Percentiles rank a stretch among this genome's conserved stretches.
These are phyloP conservation scores for Noctua pronuba DNA, from an alignment of 2,888 invertebrate species.

Conservation along the genomic window DNA sequence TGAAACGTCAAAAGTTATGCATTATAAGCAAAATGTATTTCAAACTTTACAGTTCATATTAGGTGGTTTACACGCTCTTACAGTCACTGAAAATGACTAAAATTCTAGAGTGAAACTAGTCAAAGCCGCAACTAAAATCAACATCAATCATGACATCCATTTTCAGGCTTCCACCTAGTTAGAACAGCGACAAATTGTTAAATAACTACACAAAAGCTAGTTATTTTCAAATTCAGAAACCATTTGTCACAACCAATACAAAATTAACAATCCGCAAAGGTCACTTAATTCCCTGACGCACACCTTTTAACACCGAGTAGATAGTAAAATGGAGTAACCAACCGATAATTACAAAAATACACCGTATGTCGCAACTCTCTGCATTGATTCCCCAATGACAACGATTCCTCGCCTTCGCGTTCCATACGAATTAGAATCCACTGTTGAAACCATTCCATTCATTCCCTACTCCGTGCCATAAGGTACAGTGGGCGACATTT, in stretches of 20 bases:
- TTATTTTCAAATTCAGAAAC: conserved; percentile 56
- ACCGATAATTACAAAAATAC: neutral
- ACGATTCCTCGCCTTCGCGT: neutral
- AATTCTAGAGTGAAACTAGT: neutral
- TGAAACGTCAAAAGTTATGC: too few species aligned
- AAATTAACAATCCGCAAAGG: conserved; percentile 52
- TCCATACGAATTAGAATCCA: conserved; percentile 15
- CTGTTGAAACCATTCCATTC: conserved; percentile 35
- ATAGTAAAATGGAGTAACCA: conserved; percentile 32
- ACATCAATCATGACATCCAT: conserved; percentile 41
- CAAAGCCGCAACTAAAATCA: conserved; percentile 4
- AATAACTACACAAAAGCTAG: conserved; percentile 43
- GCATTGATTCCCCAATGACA: neutral
- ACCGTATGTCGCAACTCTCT: neutral
- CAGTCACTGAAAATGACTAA: neutral
- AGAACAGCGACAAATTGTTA: conserved; percentile 35
- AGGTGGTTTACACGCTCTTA: neutral
- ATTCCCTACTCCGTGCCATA: conserved; percentile 13
- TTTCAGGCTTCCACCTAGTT: conserved; percentile 26
- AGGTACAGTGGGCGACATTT: conserved; percentile 55
- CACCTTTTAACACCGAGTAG: conserved; percentile 41
- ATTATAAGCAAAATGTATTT: neutral
- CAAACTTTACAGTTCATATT: neutral
- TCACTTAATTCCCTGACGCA: conserved; percentile 35
- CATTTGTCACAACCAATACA: conserved; percentile 54